Evolutionary conservation across 2,113 vertebrate genomes (phyloP).

Genomic region (Otocyon megalotis): DNA sequence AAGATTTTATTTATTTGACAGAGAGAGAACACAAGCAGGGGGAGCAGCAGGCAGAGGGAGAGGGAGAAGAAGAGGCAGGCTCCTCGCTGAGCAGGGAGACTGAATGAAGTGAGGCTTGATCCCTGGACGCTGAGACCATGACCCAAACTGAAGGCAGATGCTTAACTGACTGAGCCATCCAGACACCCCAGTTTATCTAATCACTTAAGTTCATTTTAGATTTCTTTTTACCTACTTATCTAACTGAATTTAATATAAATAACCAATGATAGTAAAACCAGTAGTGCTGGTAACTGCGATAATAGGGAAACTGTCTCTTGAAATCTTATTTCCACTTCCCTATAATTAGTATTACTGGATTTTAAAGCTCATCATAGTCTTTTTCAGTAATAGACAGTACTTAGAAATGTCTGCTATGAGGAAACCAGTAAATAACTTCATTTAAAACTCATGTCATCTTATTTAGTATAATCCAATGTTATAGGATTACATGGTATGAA

Average conservation of each 20-base stretch:
- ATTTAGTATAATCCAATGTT: not conserved
- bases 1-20: not conserved
- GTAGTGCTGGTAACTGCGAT: not conserved
- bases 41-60: too few species aligned
- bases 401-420: not conserved
- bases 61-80: too few species aligned
- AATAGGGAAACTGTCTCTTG: not conserved
- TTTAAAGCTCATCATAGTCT: not conserved
- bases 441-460: not conserved
- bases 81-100: too few species aligned
- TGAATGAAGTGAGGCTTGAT: too few species aligned
- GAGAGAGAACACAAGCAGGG: too few species aligned
- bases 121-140: too few species aligned
- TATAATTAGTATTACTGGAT: not conserved
- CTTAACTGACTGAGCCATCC: too few species aligned
- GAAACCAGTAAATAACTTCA: not conserved
- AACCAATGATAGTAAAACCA: not conserved
- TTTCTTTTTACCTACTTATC: not conserved
- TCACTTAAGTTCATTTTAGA: not conserved
- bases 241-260: conserved; percentile 13
- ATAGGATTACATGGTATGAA: not conserved
- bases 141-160: too few species aligned
- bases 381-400: not conserved
- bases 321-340: not conserved
- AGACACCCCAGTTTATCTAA: not conserved